phyloP scores from a whole-genome alignment of 2,113 vertebrate genomes.

The Colaptes auratus region DNA sequence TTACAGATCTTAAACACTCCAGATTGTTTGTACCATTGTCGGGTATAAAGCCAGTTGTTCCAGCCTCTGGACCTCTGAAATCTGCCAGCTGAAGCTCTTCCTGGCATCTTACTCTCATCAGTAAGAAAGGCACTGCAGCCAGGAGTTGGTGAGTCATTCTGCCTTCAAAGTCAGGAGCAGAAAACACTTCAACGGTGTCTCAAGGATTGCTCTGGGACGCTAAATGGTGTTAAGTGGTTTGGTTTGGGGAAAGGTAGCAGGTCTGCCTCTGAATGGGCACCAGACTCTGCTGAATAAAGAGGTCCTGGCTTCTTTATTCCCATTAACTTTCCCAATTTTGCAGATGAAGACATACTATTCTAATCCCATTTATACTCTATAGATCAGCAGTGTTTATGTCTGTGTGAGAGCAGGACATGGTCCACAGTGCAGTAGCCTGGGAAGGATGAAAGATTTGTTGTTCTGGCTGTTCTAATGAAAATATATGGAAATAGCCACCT shows the following conservation, averaged over 20 bases:
- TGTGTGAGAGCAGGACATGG: background rate
- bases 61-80: background rate
- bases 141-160: background rate
- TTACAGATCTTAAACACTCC: background rate
- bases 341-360: background rate
- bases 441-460: background rate
- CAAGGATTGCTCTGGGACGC: background rate
- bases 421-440: background rate
- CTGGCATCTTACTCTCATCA: background rate
- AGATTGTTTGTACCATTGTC: background rate
- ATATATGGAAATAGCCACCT: constrained; percentile 20
- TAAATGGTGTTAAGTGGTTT: background rate
- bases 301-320: background rate
- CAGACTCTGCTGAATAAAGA: background rate
- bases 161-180: background rate
- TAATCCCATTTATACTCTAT: background rate
- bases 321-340: background rate
- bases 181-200: background rate
- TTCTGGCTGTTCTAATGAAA: constrained; percentile 8
- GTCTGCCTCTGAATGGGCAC: background rate
- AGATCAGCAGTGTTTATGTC: background rate
- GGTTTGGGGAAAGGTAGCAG: background rate
- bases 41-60: background rate
- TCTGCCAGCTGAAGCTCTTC: background rate
- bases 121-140: background rate